Percentiles rank a stretch among this genome's conserved stretches.
These are phyloP conservation scores for Phaethornis superciliosus DNA, from an alignment of 2,113 vertebrate genomes.

Conservation along the genomic window DNA sequence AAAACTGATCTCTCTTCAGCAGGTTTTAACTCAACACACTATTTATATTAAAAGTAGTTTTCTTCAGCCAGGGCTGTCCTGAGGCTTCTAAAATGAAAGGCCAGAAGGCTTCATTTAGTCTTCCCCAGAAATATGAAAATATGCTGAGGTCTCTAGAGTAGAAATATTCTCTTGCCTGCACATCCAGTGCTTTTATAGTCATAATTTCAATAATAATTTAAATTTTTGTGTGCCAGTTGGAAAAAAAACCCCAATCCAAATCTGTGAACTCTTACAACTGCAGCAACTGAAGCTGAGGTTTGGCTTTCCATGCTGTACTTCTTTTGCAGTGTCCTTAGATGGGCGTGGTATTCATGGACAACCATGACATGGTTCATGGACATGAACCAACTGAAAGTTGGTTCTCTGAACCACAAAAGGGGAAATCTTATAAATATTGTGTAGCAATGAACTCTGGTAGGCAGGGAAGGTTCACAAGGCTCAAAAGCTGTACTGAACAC, in stretches of 20 bases:
- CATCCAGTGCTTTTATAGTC: not conserved
- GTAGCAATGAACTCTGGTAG: not conserved
- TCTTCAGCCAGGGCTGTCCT: not conserved
- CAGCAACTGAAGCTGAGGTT: not conserved
- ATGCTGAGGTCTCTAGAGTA: not conserved
- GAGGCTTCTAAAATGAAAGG: not conserved
- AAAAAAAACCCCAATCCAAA: not conserved
- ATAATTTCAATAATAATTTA: not conserved
- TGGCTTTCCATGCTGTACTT: not conserved
- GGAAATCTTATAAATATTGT: not conserved
- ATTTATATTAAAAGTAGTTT: not conserved
- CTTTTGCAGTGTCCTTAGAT: not conserved
- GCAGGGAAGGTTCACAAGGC: not conserved
- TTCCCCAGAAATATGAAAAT: not conserved
- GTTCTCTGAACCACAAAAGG: not conserved
- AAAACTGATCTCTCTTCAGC: not conserved
- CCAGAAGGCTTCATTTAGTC: not conserved
- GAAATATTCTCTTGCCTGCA: not conserved
- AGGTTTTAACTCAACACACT: not conserved
- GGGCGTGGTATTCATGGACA: not conserved
- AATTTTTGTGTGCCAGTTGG: not conserved
- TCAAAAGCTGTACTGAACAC: not conserved
- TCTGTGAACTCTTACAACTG: not conserved
- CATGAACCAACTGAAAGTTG: not conserved
- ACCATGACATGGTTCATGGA: too few species aligned